phyloP scores from a whole-genome alignment of 2,797 vertebrate species.

The Phaenicophaeus curvirostris region DNA sequence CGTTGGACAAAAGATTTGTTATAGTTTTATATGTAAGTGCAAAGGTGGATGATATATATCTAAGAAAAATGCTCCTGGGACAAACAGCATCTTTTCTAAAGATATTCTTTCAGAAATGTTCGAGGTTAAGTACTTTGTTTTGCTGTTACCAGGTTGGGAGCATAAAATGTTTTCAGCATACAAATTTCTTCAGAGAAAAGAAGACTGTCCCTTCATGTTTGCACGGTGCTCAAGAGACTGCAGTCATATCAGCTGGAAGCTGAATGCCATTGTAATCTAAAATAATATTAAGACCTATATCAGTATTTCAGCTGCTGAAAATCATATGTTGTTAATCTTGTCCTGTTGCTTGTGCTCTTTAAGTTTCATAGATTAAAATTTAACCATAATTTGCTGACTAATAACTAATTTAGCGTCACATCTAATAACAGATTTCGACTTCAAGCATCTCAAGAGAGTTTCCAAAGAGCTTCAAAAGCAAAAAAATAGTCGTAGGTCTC shows the following conservation, averaged over 20 bases:
- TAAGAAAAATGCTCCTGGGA: not conserved
- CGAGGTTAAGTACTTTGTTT: not conserved
- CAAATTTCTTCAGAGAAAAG: not conserved
- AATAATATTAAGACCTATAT: not conserved
- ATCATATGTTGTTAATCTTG: not conserved
- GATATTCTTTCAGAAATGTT: not conserved
- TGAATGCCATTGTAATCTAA: not conserved
- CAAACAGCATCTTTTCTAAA: not conserved
- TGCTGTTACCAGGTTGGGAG: not conserved
- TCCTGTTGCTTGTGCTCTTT: not conserved
- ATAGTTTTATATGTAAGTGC: not conserved
- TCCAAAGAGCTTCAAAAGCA: not conserved
- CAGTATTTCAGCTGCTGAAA: not conserved
- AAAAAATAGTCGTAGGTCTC: not conserved
- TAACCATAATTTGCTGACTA: slow-evolving; percentile 5
- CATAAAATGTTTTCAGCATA: not conserved
- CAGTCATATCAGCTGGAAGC: not conserved
- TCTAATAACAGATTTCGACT: not conserved
- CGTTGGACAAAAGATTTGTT: not conserved
- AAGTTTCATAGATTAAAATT: not conserved
- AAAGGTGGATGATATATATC: not conserved
- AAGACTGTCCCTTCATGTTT: not conserved
- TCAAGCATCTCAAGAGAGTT: not conserved
- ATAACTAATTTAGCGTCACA: slow-evolving; percentile 4
- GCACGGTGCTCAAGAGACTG: not conserved